Evolutionary conservation across 2,113 vertebrate genomes (phyloP), one percentile per base, ranked within the genome.

Genomic region (Mastomys natalensis): DNA sequence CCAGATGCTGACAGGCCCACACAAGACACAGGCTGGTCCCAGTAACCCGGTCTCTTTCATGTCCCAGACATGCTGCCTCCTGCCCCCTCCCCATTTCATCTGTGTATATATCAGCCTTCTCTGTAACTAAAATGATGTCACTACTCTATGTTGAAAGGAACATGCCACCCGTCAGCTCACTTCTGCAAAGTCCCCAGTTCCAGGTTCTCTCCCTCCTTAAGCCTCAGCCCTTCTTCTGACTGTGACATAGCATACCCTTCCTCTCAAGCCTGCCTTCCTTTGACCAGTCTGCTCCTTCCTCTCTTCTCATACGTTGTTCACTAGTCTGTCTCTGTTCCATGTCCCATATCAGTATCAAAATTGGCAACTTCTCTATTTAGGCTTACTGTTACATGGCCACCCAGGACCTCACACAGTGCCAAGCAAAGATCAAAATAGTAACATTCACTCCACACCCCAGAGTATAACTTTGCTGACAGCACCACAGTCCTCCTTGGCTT

Each of bases 381-480:
- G 26, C n/a, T 66, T 29, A 3, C 13, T 29, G 17, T 24, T 73
- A 55, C 82, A 62, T 0, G 11, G 16, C 26, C 16, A 58, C n/a
- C 60, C 24, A 37, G n/a, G 19, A 34, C 10, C 10, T n/a, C 6
- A 5, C 37, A 70, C 29, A 60, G 40, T 6, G 3, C 43, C 55
- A 34, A 31, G 29, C 26, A 51, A 73, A 87, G 88, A 66, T 19
- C 66, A n/a, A 16, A 26, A 55, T 26, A 22, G 15, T 17, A 24
- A 40, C 58, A 22, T 68, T 70, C 9, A 5, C 66, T 0, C 0
- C 62, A 6, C 6, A 0, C 19, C 34, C 34, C 7, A n/a, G 21
- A 74, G 31, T 19, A 58, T 13, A 48, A 40, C 34, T 12, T 0
- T 15, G 70, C 31, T 37, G 29, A 24, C 13, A 3, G 64, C 40